Evolutionary conservation across 2,888 invertebrate genomes (phyloP), one percentile per base, ranked within the genome.

Genomic region (Hirtodrosophila cameraria): DNA sequence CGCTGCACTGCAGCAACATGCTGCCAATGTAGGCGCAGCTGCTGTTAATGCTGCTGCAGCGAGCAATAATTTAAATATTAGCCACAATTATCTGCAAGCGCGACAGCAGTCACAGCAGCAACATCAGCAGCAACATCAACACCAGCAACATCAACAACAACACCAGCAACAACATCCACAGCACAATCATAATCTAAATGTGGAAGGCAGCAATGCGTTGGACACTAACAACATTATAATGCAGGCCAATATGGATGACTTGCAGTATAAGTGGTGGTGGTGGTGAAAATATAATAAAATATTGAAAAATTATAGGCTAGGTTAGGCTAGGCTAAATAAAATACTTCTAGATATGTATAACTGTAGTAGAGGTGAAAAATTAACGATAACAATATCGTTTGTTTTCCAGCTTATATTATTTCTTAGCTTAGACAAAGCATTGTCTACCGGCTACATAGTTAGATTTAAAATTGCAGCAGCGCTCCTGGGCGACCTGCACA

Each of bases 201-300:
- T 86, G 38, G 87, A 81, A 28, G 79, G 70, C 39, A 54, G 61
- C 55, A 75, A 61, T 91, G 92, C 85, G 91, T 92, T 80, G 54
- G 88, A 88, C 68, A 69, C 89, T 39, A 88, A 88, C 75, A 88
- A 89, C 72, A 88, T 89, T 64, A 89, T 88, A 74, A 88, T 88
- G 88, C 88, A 88, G 82, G 89, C 89, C 54, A 89, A 89, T 79
- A 90, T 89, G 88, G 89, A 89, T 73, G 89, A 89, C 68, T 82
- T 89, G 86, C 90, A 89, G 69, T 89, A 89, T 89, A 89, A 89
- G 79, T 89, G 89, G 89, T 89, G 89, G 89, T 89, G 89, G 89
- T 89, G 89, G 89, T 89, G 89, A 89, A 88, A 74, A 76, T 39
- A 58, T 33, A 54, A 38, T 59, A 42, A 16, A 52, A 64, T 46